phyloP scores from a whole-genome alignment of 2,113 vertebrate genomes.

The Ovis aries region ARS-UI_Ramb_v3.0 NC_056071.1:61042001-61042500 shows the following conservation, averaged over 20 bases:
- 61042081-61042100: background rate
- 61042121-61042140: background rate
- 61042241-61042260: background rate
- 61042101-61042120: background rate
- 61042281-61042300: background rate
- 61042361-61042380: background rate
- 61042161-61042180: background rate
- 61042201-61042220: background rate
- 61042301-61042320: background rate
- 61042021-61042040: background rate
- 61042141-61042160: background rate
- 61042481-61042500: accelerated
- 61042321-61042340: background rate
- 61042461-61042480: accelerated
- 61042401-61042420: background rate
- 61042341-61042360: background rate
- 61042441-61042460: accelerated
- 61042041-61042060: background rate
- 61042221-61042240: background rate
- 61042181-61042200: background rate
- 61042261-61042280: background rate
- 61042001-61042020: too few species aligned
- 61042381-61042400: too few species aligned
- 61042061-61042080: background rate
- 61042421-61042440: accelerated